A percentile compares a stretch with the other conserved stretches of the same genome.
phyloP scores from a whole-genome alignment of 2,888 invertebrate species.

The Orthonevra nobilis region DNA sequence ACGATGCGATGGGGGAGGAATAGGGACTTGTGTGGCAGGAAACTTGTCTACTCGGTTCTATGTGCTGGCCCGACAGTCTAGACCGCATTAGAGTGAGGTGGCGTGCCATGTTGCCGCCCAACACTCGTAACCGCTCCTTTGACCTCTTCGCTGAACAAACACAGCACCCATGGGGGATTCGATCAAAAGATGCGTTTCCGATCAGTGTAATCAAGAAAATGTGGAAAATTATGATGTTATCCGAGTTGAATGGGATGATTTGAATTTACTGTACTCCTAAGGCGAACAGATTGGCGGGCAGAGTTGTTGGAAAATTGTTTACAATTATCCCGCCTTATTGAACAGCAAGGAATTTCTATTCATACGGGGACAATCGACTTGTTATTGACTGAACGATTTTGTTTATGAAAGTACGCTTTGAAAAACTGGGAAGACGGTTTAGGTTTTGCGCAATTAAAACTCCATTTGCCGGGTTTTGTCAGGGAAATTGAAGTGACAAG shows the following conservation, averaged over 20 bases:
- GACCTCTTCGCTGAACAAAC: constrained; percentile 50
- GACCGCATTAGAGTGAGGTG: constrained; percentile 55
- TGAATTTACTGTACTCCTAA: too few relatives aligned
- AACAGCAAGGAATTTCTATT: too few relatives aligned
- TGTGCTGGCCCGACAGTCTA: constrained; percentile 56
- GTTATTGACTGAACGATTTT: too few relatives aligned
- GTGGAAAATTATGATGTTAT: constrained; percentile 62
- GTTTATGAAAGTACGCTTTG: too few relatives aligned
- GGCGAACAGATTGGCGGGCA: too few relatives aligned
- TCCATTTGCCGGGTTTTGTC: too few relatives aligned
- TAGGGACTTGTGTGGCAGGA: constrained; percentile 38
- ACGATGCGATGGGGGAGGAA: neutral
- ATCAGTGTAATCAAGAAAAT: constrained; percentile 44
- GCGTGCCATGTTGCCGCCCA: constrained; percentile 35
- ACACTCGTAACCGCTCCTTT: constrained; percentile 37
- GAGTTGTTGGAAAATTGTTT: too few relatives aligned
- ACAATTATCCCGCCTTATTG: too few relatives aligned
- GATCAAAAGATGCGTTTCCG: constrained; percentile 57
- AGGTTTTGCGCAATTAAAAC: too few relatives aligned
- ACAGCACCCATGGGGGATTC: constrained; percentile 5
- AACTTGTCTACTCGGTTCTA: constrained; percentile 44
- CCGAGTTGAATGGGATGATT: neutral
- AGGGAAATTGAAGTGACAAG: too few relatives aligned
- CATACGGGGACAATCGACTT: too few relatives aligned
- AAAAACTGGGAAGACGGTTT: too few relatives aligned